Conservation (phyloP, 2,797 vertebrate species). For the Pteronotus mesoamericanus region DNA sequence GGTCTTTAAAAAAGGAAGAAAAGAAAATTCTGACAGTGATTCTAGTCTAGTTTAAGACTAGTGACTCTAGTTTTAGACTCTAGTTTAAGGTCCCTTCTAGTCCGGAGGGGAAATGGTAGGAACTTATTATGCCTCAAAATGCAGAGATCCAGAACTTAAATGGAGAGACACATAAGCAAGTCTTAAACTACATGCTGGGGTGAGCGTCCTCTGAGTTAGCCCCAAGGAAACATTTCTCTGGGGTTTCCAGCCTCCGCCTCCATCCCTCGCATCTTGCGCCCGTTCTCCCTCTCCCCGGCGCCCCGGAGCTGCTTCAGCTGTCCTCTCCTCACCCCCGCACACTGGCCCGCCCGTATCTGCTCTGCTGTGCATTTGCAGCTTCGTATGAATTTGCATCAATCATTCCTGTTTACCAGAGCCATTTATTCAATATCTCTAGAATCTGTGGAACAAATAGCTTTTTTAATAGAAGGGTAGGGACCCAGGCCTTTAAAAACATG, state of each 20-base stretch:
- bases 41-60: not conserved
- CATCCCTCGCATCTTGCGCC: too few species aligned
- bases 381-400: not conserved
- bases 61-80: not conserved
- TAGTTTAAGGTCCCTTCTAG: not conserved
- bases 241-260: not conserved
- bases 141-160: not conserved
- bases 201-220: not conserved
- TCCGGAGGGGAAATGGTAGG: not conserved
- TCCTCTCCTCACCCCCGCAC: not conserved
- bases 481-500: not conserved
- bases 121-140: not conserved
- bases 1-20: not conserved
- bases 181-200: not conserved
- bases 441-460: not conserved
- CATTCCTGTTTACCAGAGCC: not conserved
- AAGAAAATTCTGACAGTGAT: not conserved
- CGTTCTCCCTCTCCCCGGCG: not conserved
- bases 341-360: not conserved
- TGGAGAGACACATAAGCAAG: not conserved
- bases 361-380: not conserved
- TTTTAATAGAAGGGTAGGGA: not conserved
- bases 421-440: not conserved
- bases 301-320: not conserved
- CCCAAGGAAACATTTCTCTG: not conserved